Evolutionary conservation across 2,113 vertebrate species (phyloP).

Genomic region (Herpetotheres cachinnans): DNA sequence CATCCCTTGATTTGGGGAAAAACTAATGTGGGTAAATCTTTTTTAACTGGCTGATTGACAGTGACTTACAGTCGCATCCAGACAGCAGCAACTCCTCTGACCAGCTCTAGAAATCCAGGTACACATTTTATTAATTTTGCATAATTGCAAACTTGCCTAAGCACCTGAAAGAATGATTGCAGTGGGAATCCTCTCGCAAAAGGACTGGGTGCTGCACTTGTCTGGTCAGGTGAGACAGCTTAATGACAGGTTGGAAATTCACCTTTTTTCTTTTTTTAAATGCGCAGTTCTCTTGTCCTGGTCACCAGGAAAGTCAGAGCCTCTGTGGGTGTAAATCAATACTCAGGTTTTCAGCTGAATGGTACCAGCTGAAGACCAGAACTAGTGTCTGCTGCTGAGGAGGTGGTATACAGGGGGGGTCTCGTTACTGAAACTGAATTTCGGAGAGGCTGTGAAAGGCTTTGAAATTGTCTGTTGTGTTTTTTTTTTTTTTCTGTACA

Average conservation of each 20-base stretch:
- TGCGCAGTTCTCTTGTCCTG: neutral
- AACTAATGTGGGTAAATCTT: neutral
- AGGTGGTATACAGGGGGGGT: neutral
- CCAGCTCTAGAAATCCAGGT: neutral
- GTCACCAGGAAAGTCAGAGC: neutral
- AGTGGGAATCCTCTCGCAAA: neutral
- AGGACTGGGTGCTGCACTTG: neutral
- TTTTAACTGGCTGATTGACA: neutral
- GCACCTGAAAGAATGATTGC: neutral
- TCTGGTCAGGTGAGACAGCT: neutral
- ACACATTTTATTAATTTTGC: neutral
- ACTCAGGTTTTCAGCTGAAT: neutral
- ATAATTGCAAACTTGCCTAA: neutral
- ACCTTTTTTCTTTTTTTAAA: neutral
- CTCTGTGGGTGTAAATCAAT: neutral
- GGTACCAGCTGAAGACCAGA: neutral
- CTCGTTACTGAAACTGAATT: neutral
- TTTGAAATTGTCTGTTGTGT: neutral
- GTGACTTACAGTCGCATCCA: neutral
- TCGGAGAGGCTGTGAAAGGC: neutral
- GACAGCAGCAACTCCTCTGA: neutral
- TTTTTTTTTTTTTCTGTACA: constrained; percentile 59
- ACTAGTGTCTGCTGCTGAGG: neutral
- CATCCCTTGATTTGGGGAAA: neutral
- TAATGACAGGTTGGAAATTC: neutral